Percentiles rank a stretch among this genome's conserved stretches.
These are phyloP conservation scores for Ibidorhyncha struthersii DNA, from an alignment of 2,113 vertebrate species.

Conservation along the genomic window DNA sequence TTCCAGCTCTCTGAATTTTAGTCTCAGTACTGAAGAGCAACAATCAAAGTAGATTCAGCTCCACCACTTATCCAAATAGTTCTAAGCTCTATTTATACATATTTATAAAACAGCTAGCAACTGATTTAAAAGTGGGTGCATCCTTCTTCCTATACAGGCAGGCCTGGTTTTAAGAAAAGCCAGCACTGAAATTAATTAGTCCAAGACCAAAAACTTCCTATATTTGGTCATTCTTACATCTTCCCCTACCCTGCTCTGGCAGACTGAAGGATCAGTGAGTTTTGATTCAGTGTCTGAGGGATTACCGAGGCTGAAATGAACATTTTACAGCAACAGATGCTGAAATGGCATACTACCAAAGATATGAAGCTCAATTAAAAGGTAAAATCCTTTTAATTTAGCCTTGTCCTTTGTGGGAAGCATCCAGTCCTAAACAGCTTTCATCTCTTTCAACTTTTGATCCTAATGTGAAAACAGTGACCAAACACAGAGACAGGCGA, in stretches of 20 bases:
- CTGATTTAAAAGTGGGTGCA: not conserved
- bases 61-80: not conserved
- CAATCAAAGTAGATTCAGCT: not conserved
- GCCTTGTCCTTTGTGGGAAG: not conserved
- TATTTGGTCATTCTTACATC: not conserved
- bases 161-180: not conserved
- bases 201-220: not conserved
- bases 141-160: not conserved
- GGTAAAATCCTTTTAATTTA: not conserved
- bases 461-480: not conserved
- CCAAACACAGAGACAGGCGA: not conserved
- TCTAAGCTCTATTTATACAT: not conserved
- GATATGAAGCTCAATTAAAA: slow-evolving; percentile 5
- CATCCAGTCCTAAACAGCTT: not conserved
- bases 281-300: not conserved
- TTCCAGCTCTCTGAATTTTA: not conserved
- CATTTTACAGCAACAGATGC: not conserved
- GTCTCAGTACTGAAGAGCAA: not conserved
- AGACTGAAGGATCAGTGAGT: not conserved
- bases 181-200: not conserved
- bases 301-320: not conserved
- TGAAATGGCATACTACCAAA: not conserved
- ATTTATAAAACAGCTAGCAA: not conserved
- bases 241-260: not conserved
- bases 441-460: not conserved